These are phyloP conservation scores for Drosophila ambigua DNA, from an alignment of 1,140 invertebrate genomes.

Conservation along the genomic window DNA sequence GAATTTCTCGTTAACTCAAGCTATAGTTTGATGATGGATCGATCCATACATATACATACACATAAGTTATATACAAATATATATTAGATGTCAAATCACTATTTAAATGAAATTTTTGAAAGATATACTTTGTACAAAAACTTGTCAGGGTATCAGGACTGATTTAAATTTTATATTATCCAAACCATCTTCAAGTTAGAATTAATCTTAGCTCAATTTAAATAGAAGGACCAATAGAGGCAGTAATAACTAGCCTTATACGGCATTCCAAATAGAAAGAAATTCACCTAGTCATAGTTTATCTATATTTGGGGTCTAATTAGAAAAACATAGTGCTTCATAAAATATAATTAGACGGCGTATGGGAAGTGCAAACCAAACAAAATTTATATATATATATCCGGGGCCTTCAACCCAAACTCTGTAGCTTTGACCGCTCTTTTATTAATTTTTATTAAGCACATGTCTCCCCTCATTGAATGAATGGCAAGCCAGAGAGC, in stretches of 20 bases:
- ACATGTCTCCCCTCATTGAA: slow-evolving; percentile 9
- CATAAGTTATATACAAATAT: no score
- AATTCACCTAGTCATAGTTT: slow-evolving; percentile 42
- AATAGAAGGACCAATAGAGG: no score
- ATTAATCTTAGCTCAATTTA: slow-evolving; percentile 20
- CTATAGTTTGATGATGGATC: no score
- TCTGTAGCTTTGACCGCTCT: slow-evolving; percentile 31
- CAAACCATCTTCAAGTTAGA: slow-evolving; percentile 41
- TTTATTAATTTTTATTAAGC: slow-evolving; percentile 29
- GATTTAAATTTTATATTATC: neutral
- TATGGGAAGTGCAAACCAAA: slow-evolving; percentile 4
- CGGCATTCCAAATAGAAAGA: slow-evolving; percentile 30
- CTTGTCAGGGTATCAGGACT: neutral
- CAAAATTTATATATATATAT: slow-evolving; percentile 12
- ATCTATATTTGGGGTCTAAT: slow-evolving; percentile 12
- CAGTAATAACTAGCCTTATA: slow-evolving; percentile 52
- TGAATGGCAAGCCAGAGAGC: slow-evolving; percentile 23
- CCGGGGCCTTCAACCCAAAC: slow-evolving; percentile 42
- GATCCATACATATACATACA: no score
- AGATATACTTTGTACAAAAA: no score
- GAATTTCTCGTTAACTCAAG: slow-evolving; percentile 7
- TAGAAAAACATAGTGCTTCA: slow-evolving; percentile 25
- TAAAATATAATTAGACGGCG: slow-evolving; percentile 13
- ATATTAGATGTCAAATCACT: neutral
- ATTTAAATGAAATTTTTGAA: neutral